phyloP scores from a whole-genome alignment of 1,140 invertebrate species.

The Aethina tumida region DNA sequence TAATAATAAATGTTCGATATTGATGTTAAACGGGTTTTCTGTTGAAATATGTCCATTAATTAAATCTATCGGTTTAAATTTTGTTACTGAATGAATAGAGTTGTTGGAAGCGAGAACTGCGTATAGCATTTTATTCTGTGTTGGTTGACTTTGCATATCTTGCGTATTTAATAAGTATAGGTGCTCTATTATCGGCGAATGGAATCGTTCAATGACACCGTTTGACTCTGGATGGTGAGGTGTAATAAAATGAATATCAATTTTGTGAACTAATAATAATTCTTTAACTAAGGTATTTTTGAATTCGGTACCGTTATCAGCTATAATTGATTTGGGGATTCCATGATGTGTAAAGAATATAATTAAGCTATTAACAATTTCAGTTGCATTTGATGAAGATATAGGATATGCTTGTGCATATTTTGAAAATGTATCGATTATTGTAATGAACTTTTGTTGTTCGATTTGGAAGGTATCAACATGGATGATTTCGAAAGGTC shows the following conservation, averaged over 20 bases:
- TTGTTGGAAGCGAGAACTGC: conserved; percentile 18
- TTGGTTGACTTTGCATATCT: conserved; percentile 13
- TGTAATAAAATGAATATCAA: conserved; percentile 31
- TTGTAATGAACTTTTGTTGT: conserved; percentile 9
- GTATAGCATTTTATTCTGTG: conserved; percentile 13
- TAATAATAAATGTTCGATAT: no score
- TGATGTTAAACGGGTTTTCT: no score
- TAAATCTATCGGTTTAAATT: conserved; percentile 14
- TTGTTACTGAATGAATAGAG: conserved; percentile 15
- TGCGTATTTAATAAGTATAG: conserved; percentile 24
- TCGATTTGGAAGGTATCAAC: conserved; percentile 11
- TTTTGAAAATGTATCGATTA: conserved; percentile 16
- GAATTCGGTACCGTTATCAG: conserved; percentile 23
- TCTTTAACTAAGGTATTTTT: conserved; percentile 20
- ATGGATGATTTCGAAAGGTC: conserved; percentile 15
- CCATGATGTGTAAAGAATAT: conserved; percentile 17
- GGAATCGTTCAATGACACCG: conserved; percentile 25
- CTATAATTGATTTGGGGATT: conserved; percentile 17
- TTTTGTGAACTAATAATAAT: conserved; percentile 23
- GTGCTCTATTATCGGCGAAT: conserved; percentile 22
- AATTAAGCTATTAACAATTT: conserved; percentile 13
- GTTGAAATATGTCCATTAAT: conserved; percentile 19
- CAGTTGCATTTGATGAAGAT: conserved; percentile 6
- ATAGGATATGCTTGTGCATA: conserved; percentile 15
- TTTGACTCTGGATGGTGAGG: conserved; percentile 31